These are phyloP conservation scores for Drosophila baimaii DNA, from an alignment of 1,140 invertebrate genomes.

Conservation along the genomic window DNA sequence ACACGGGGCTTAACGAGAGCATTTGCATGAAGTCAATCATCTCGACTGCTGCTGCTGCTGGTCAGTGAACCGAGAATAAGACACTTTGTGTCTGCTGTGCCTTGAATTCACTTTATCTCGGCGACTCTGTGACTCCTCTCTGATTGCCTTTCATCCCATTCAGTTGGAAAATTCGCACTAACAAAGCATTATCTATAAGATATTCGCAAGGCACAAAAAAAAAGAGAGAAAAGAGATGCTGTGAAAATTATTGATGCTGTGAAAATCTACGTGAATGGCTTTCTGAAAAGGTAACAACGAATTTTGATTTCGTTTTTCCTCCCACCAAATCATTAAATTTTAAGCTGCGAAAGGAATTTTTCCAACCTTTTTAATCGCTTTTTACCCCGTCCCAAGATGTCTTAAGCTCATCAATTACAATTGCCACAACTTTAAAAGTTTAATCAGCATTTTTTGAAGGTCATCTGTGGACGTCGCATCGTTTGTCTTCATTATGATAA, in stretches of 20 bases:
- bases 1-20: slow-evolving; percentile 37
- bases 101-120: slow-evolving; percentile 8
- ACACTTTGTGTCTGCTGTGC: slow-evolving; percentile 27
- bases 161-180: slow-evolving; percentile 34
- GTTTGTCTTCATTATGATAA: slow-evolving; percentile 74
- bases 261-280: not conserved
- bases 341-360: too few species aligned
- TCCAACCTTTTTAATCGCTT: not conserved
- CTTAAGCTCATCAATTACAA: slow-evolving; percentile 50
- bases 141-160: slow-evolving; percentile 46
- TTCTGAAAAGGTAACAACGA: not conserved
- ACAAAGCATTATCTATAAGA: slow-evolving; percentile 23
- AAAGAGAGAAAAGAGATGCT: not conserved
- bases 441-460: slow-evolving; percentile 34
- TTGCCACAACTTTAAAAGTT: slow-evolving; percentile 28
- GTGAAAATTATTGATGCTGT: slow-evolving; percentile 7
- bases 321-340: not conserved
- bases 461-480: slow-evolving; percentile 31
- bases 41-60: slow-evolving; percentile 12
- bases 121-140: slow-evolving; percentile 27
- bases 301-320: not conserved
- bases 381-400: not conserved
- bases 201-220: slow-evolving; percentile 5
- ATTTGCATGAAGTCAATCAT: slow-evolving; percentile 50
- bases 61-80: slow-evolving; percentile 41